phyloP scores from a whole-genome alignment of 2,113 vertebrate species.

The Psilopogon haemacephalus region DNA sequence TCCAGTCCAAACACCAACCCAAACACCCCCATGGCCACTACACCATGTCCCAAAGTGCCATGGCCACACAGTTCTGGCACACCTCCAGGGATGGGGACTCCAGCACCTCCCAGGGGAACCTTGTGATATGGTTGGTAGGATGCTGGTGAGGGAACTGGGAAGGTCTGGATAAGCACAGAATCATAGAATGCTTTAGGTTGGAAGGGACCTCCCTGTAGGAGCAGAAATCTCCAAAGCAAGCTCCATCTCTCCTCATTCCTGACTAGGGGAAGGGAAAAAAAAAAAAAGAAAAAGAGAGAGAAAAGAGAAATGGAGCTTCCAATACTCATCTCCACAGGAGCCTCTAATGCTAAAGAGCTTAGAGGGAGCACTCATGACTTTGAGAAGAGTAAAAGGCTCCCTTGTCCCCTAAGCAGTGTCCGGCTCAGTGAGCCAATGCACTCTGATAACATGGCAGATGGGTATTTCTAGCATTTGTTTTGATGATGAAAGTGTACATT shows the following conservation, averaged over 20 bases:
- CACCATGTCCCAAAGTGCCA: no score
- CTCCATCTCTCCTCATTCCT: background rate
- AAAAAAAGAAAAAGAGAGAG: background rate
- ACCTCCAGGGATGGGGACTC: no score
- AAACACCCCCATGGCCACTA: no score
- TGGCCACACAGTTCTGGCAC: no score
- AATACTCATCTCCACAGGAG: conserved; percentile 5
- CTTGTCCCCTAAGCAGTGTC: conserved; percentile 54
- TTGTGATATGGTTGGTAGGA: background rate
- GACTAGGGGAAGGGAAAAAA: background rate
- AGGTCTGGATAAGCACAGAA: background rate
- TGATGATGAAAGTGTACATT: conserved; percentile 66
- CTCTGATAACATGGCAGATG: conserved; percentile 56
- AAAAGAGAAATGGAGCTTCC: conserved; percentile 2
- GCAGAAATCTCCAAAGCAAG: background rate
- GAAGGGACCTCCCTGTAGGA: background rate
- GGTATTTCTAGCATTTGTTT: conserved; percentile 68
- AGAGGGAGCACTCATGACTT: conserved; percentile 53
- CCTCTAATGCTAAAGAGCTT: conserved; percentile 54
- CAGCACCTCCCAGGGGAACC: no score
- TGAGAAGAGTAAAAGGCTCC: conserved; percentile 61
- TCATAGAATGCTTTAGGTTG: no score
- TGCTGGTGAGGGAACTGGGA: background rate
- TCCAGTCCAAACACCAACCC: no score
- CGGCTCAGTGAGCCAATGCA: conserved; percentile 63